Evolutionary conservation across 2,113 vertebrate species (phyloP).

Genomic region (Trematomus loennbergii): DNA sequence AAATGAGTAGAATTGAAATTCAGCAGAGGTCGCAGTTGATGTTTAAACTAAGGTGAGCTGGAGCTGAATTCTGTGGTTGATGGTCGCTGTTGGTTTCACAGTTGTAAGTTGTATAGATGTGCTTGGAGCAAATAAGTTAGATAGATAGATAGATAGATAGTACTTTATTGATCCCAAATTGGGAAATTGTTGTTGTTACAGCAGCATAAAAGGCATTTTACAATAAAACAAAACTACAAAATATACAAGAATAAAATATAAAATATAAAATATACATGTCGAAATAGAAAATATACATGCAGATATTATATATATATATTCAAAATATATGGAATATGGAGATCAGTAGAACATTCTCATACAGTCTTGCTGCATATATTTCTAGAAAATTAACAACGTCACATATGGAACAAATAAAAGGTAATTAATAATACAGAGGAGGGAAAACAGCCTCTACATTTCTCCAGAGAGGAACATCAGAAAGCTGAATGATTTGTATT

Average conservation of each 20-base stretch:
- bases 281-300: too few relatives aligned
- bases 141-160: too few relatives aligned
- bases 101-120: not conserved
- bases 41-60: not conserved
- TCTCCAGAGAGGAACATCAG: constrained; percentile 7
- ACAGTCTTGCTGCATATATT: not conserved
- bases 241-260: too few relatives aligned
- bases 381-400: not conserved
- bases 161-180: too few relatives aligned
- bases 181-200: too few relatives aligned
- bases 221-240: too few relatives aligned
- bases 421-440: not conserved
- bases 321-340: too few relatives aligned
- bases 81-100: not conserved
- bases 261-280: too few relatives aligned
- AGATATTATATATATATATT: too few relatives aligned
- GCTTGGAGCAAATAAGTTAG: constrained; percentile 1
- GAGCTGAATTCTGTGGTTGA: not conserved
- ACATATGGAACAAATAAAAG: not conserved
- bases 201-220: too few relatives aligned
- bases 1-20: not conserved
- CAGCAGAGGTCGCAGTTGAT: not conserved
- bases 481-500: constrained; percentile 39
- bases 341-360: not conserved
- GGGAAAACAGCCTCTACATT: constrained; percentile 11